Percentiles rank a stretch among this genome's conserved stretches.
phyloP scores from a whole-genome alignment of 2,113 vertebrate species.

The Cariama cristata region DNA sequence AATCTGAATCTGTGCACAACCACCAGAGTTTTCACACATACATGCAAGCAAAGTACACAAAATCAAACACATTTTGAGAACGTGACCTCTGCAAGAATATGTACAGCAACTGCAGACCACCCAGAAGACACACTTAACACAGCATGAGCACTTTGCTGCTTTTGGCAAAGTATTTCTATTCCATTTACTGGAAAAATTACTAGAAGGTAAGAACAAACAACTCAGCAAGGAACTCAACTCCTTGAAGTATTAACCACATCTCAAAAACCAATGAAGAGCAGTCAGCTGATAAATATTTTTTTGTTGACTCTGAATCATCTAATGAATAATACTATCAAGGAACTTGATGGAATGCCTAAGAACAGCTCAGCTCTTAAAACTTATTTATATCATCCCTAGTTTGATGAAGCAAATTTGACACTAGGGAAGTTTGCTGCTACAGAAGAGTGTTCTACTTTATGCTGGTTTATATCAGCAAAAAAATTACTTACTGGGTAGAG shows the following conservation, averaged over 20 bases:
- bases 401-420: not conserved
- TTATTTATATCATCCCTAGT: not conserved
- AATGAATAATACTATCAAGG: not conserved
- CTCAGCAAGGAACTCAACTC: conserved; percentile 5
- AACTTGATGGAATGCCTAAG: not conserved
- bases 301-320: not conserved
- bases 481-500: not conserved
- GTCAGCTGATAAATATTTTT: not conserved
- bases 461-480: not conserved
- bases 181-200: not conserved
- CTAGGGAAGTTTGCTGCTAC: not conserved
- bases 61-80: conserved; percentile 33
- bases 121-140: conserved; percentile 24
- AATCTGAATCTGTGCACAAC: conserved; percentile 22
- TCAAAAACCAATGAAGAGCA: conserved; percentile 1
- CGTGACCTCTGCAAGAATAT: conserved; percentile 40
- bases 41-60: conserved; percentile 48
- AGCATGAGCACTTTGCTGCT: conserved; percentile 20
- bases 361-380: conserved; percentile 1
- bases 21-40: conserved; percentile 51
- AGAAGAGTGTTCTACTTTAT: not conserved
- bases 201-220: conserved; percentile 32
- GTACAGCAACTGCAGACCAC: conserved; percentile 56
- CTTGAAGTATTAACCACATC: conserved; percentile 11
- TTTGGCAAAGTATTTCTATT: conserved; percentile 26